A percentile compares a stretch with the other conserved stretches of the same genome.
phyloP scores from a whole-genome alignment of 2,113 vertebrate genomes.

The Cricetomys ansorgei region DNA sequence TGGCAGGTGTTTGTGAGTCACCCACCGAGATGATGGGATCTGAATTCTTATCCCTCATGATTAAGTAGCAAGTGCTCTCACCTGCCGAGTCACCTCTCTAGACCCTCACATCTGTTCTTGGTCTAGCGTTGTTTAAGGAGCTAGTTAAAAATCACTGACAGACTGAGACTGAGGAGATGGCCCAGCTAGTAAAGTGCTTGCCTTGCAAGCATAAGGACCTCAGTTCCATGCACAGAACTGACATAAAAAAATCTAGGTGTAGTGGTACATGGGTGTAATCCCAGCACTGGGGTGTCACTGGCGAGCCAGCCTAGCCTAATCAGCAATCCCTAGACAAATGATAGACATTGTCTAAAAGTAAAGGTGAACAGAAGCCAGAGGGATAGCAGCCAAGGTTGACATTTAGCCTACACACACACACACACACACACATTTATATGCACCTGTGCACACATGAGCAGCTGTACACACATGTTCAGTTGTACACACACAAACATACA shows the following conservation, averaged over 20 bases:
- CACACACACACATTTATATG: background rate
- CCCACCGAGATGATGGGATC: background rate
- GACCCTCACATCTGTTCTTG: background rate
- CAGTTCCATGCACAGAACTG: background rate
- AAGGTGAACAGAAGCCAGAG: background rate
- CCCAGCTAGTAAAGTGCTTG: background rate
- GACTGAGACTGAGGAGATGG: background rate
- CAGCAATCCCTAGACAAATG: background rate
- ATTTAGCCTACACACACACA: background rate
- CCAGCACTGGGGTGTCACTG: background rate
- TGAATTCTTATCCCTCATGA: background rate
- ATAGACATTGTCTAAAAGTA: background rate
- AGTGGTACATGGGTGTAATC: background rate
- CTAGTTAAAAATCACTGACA: background rate
- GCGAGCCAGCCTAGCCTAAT: background rate
- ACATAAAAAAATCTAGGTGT: background rate
- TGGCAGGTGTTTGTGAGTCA: no score
- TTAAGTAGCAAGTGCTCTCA: background rate
- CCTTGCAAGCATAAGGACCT: background rate
- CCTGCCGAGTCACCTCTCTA: background rate
- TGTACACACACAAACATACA: background rate
- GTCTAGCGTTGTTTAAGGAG: background rate
- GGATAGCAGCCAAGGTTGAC: background rate
- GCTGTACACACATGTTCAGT: background rate
- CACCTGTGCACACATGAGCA: no score